Percentiles rank a stretch among this genome's conserved stretches.
phyloP scores from a whole-genome alignment of 2,797 vertebrate genomes.

The Clarias fuscus region DNA sequence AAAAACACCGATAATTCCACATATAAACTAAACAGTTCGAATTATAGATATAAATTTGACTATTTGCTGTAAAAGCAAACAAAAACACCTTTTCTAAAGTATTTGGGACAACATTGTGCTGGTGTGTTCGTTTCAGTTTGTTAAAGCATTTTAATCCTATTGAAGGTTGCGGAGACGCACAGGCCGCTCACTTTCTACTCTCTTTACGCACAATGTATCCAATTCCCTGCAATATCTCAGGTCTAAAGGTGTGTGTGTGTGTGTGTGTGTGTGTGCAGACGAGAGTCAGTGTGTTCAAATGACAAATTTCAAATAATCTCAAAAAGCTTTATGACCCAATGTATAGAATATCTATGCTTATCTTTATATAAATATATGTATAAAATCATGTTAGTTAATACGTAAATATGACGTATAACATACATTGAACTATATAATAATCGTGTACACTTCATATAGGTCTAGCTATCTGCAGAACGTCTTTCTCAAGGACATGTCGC shows the following conservation, averaged over 20 bases:
- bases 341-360: background rate
- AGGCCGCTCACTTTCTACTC: background rate
- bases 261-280: background rate
- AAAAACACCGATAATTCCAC: too few relatives aligned
- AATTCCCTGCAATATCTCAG: background rate
- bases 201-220: background rate
- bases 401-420: too few relatives aligned
- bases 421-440: background rate
- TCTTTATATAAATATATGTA: too few relatives aligned
- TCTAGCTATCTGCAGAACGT: constrained; percentile 34
- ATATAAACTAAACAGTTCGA: too few relatives aligned
- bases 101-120: background rate
- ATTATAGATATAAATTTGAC: background rate
- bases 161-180: background rate
- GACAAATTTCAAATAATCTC: background rate
- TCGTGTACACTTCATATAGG: constrained; percentile 16
- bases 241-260: background rate
- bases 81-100: background rate
- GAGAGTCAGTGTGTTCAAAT: background rate
- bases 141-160: background rate
- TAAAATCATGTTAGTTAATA: too few relatives aligned
- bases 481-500: constrained; percentile 96
- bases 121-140: background rate
- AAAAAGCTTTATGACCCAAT: background rate
- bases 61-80: background rate